A percentile compares a stretch with the other conserved stretches of the same genome.
Conservation (phyloP, 2,888 invertebrate species). For the Andrena dorsata region DNA sequence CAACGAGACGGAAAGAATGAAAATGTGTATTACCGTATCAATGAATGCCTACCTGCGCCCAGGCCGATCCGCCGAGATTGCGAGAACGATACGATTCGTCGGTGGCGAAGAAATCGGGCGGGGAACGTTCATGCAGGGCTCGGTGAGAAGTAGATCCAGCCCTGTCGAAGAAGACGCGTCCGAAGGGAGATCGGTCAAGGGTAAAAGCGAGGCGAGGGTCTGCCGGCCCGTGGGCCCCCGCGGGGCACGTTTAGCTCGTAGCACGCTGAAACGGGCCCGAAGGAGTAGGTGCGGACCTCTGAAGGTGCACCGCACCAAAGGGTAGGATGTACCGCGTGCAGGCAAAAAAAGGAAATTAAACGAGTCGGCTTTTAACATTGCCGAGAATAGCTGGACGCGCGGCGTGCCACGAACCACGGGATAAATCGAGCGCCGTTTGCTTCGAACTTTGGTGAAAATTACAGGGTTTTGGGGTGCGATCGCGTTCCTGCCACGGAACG, state of each 20-base stretch:
- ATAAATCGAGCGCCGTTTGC: slow-evolving; percentile 1
- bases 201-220: slow-evolving; percentile 66
- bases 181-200: slow-evolving; percentile 68
- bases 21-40: not conserved
- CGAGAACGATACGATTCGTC: not conserved
- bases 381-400: slow-evolving; percentile 45
- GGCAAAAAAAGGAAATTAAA: slow-evolving; percentile 58
- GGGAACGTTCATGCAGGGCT: slow-evolving; percentile 6
- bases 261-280: slow-evolving; percentile 64
- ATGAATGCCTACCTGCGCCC: not conserved
- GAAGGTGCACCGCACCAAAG: slow-evolving; percentile 52
- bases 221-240: slow-evolving; percentile 54
- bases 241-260: slow-evolving; percentile 71
- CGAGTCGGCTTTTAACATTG: slow-evolving; percentile 49
- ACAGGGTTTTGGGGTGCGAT: slow-evolving; percentile 9
- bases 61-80: not conserved
- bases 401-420: slow-evolving; percentile 14
- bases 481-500: not conserved
- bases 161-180: slow-evolving; percentile 62
- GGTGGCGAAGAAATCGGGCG: not conserved
- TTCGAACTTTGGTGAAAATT: slow-evolving; percentile 27
- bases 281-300: slow-evolving; percentile 54
- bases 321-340: slow-evolving; percentile 55
- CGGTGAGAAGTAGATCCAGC: slow-evolving; percentile 31
- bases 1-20: slow-evolving; percentile 20